Evolutionary conservation across 1,140 invertebrate species (phyloP), one percentile per base, ranked within the genome.

Genomic region (Ceratosolen fusciceps): DNA sequence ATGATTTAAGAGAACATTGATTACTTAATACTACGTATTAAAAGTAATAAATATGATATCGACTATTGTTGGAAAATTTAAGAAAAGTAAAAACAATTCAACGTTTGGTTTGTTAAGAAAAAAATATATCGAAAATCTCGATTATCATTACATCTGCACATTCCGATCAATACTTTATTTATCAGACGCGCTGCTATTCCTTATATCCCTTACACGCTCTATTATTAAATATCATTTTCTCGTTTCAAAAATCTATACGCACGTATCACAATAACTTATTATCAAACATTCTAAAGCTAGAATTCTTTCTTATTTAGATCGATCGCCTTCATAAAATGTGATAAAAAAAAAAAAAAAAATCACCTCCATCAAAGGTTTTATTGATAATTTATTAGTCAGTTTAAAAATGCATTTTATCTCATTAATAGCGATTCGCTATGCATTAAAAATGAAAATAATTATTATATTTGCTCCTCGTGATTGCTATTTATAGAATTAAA

Each of bases 341-440:
- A 74, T 60, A 62, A 74, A 62, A 43, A 62, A 62, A 60, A 1
- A 74, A 43, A 62, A 74, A 62, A 43, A 62, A 62, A 60, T 47
- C 19, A 47, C n/a, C 12, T 74, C 37, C 54, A 58, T 37, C 29
- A 58, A 19, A 58, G 7, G 49, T 26, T 74, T 10, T 74, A 14
- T 60, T 39, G 54, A 74, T 47, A 72, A 72, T 72, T 72, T 47
- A 54, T 72, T 72, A 34, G 26, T 72, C 70, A 52, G 47, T 2
- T 16, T 73, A 58, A 31, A 74, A 39, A 60, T 60, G 56, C 21
- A 19, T 54, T 62, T 62, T 60, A 60, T 47, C 26, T 47, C 39
- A 12, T 74, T 26, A 37, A 43, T 39, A 24, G 7, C 39, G 34
- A 5, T 9, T 47, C 21, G 16, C 1, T 60, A 62, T 8, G 12